phyloP scores from a whole-genome alignment of 2,797 vertebrate genomes.

The Sebastes oblongus region DNA sequence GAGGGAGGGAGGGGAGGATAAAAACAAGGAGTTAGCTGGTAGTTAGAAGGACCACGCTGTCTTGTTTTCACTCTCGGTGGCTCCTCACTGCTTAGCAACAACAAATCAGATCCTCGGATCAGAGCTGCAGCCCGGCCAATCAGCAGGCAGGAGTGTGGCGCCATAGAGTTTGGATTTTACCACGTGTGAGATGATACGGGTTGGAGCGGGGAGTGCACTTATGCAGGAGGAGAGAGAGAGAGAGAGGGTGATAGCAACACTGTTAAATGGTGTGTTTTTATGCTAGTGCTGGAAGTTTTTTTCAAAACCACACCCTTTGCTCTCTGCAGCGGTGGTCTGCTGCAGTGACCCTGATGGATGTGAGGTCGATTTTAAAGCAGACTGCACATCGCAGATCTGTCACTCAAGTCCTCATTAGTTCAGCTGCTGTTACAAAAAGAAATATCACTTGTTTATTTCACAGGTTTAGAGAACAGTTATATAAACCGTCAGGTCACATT shows the following conservation, averaged over 20 bases:
- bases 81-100: constrained; percentile 89
- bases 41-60: constrained; percentile 77
- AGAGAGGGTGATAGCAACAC: constrained; percentile 24
- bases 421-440: background rate
- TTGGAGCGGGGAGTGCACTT: constrained; percentile 33
- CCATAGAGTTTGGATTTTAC: constrained; percentile 85
- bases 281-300: constrained; percentile 16
- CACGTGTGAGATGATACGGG: constrained; percentile 65
- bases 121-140: constrained; percentile 73
- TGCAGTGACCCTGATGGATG: constrained; percentile 50
- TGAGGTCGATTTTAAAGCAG: background rate
- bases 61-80: constrained; percentile 75
- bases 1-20: constrained; percentile 48
- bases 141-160: constrained; percentile 67
- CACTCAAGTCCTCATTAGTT: background rate
- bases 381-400: background rate
- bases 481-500: constrained; percentile 16
- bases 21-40: constrained; percentile 62
- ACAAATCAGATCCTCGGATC: constrained; percentile 77
- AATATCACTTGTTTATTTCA: constrained; percentile 3
- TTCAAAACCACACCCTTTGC: constrained; percentile 61
- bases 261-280: constrained; percentile 35
- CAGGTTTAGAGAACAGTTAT: background rate
- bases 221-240: constrained; percentile 22
- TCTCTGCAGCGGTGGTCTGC: constrained; percentile 38